These are phyloP conservation scores for crab-eating macaque (Macaca fascicularis) DNA, from an alignment of 2,113 vertebrate species.

Conservation along the genomic window DNA sequence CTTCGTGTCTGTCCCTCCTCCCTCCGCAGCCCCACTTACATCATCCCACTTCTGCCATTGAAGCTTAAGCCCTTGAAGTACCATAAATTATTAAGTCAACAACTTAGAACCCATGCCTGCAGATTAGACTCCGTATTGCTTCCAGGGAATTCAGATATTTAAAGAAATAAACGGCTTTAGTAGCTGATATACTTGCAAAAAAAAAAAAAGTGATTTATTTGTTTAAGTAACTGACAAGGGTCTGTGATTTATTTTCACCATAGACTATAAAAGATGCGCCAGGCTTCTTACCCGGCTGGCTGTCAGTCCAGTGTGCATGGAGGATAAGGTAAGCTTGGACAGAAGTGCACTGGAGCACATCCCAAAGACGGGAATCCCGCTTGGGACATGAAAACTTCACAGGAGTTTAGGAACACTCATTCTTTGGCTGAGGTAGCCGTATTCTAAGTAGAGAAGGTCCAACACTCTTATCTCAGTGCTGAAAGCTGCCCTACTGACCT, in stretches of 20 bases:
- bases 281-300: slow-evolving; percentile 95
- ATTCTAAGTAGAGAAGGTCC: background rate
- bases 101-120: background rate
- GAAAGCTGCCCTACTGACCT: slow-evolving; percentile 61
- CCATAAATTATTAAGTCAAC: background rate
- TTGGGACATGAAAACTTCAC: slow-evolving; percentile 27
- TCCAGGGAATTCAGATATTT: background rate
- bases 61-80: background rate
- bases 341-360: background rate
- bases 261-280: slow-evolving; percentile 97
- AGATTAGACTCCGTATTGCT: background rate
- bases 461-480: slow-evolving; percentile 19
- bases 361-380: background rate
- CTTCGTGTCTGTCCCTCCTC: background rate
- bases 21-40: background rate
- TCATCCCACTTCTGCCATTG: background rate
- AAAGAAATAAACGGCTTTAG: background rate
- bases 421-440: slow-evolving; percentile 1
- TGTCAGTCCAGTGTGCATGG: slow-evolving; percentile 92
- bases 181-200: background rate
- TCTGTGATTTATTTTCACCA: slow-evolving; percentile 63
- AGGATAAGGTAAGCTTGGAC: slow-evolving; percentile 88
- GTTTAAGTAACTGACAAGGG: background rate
- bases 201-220: background rate
- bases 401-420: background rate